Percentiles rank a stretch among this genome's conserved stretches.
These are phyloP conservation scores for Zoanthus sansibaricus DNA, from an alignment of 92 coral and sea anemone species.

Conservation along the genomic window DNA sequence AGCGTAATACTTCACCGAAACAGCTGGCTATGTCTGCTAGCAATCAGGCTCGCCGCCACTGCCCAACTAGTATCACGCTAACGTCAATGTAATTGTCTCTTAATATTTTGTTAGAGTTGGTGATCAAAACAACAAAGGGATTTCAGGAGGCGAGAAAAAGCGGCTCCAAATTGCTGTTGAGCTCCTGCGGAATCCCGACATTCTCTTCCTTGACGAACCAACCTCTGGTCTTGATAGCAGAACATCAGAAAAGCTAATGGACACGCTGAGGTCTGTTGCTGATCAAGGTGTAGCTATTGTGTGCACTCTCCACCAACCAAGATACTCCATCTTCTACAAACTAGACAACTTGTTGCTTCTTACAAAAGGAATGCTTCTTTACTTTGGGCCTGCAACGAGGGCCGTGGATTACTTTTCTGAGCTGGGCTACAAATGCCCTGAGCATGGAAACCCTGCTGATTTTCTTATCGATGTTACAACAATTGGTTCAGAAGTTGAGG, in stretches of 20 bases:
- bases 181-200: constrained; percentile 31
- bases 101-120: background rate
- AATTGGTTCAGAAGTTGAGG: constrained; percentile 14
- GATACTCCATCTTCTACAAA: constrained; percentile 47
- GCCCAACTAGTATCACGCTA: no score
- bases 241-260: constrained; percentile 44
- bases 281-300: constrained; percentile 45
- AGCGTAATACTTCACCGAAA: no score
- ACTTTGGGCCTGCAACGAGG: constrained; percentile 36
- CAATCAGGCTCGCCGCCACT: no score
- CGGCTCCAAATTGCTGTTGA: constrained; percentile 38
- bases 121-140: background rate
- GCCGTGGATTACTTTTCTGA: constrained; percentile 34
- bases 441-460: constrained; percentile 36
- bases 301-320: constrained; percentile 40
- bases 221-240: constrained; percentile 42
- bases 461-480: constrained; percentile 45
- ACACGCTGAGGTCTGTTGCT: constrained; percentile 40
- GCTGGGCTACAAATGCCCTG: constrained; percentile 25
- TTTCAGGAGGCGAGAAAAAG: constrained; percentile 28
- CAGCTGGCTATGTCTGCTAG: no score
- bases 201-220: constrained; percentile 42
- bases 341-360: constrained; percentile 39
- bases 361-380: constrained; percentile 40
- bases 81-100: no score